phyloP scores from a whole-genome alignment of 2,113 vertebrate species.

The Alaudala cheleensis region DNA sequence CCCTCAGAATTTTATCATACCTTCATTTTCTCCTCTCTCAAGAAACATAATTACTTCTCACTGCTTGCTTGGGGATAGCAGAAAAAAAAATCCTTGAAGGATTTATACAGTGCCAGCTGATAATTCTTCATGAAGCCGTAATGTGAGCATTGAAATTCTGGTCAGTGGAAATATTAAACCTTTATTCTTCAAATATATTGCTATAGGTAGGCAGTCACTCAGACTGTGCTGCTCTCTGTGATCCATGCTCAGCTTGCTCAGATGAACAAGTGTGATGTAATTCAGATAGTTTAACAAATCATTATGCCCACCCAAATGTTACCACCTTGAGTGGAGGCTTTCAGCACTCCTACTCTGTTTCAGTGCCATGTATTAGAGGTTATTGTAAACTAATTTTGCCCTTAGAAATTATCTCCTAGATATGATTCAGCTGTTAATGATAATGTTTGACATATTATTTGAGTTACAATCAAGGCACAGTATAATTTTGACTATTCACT shows the following conservation, averaged over 20 bases:
- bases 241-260: background rate
- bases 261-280: background rate
- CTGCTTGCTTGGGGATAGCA: background rate
- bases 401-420: background rate
- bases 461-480: background rate
- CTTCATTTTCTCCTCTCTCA: background rate
- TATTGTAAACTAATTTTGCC: background rate
- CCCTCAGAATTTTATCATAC: background rate
- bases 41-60: background rate
- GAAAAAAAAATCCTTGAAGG: background rate
- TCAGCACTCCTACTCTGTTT: background rate
- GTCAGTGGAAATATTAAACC: background rate
- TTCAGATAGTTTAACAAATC: background rate
- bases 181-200: slow-evolving; percentile 6
- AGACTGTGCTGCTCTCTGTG: background rate
- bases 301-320: background rate
- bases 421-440: background rate
- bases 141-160: slow-evolving; percentile 15
- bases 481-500: background rate
- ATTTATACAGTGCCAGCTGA: background rate
- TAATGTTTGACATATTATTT: background rate
- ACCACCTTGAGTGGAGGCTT: background rate
- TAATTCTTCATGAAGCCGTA: background rate
- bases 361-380: background rate
- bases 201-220: background rate